Base-by-base conservation (phyloP, 2,797 vertebrate genomes). In the Antennarius maculatus region DNA sequence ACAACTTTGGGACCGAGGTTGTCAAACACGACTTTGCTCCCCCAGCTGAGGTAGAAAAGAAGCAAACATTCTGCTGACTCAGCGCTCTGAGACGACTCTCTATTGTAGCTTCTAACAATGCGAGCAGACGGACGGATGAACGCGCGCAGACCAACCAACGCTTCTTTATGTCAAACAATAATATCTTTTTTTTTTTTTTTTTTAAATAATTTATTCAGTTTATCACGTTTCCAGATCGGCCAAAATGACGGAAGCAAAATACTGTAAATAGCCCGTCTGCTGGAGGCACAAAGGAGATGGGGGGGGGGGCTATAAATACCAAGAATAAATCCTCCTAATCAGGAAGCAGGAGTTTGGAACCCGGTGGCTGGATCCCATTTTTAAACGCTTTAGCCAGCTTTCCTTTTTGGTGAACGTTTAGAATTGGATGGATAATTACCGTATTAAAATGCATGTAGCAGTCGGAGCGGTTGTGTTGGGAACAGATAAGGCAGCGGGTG, bases 361-460 rank as follows among this genome's bases (percentile, higher is more conserved):
- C 76, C 17, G 65, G 80, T 83, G 79, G 70, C 83, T 82, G 80
- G 81, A 82, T 89, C 88, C 86, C 77, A 83, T 86, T 89, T 88
- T 75, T 83, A 23, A 87, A 85, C 80, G 82, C 78, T 81, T 81
- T 85, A 61, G 55, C 83, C 83, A 81, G 88, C 82, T 82, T 86
- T 86, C 72, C 74, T 23, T 66, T 86, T 84, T 70, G 74, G 82
- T 80, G 67, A 71, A 79, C 82, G 78, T 91, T 91, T 86, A 78
- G 85, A 91, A 91, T 83, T 89, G 71, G 61, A 82, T 84, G 29
- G 50, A 87, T 92, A 89, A 92, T 91, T 90, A 88, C 86, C 79
- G 74, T 89, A 90, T 91, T 89, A 88, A 92, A 92, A 92, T 89
- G 86, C 83, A 87, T 76, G 87, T 89, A 87, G 88, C 85, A 89